Evolutionary conservation across 2,888 invertebrate genomes (phyloP).

Genomic region (Pristionchus mayeri): DNA sequence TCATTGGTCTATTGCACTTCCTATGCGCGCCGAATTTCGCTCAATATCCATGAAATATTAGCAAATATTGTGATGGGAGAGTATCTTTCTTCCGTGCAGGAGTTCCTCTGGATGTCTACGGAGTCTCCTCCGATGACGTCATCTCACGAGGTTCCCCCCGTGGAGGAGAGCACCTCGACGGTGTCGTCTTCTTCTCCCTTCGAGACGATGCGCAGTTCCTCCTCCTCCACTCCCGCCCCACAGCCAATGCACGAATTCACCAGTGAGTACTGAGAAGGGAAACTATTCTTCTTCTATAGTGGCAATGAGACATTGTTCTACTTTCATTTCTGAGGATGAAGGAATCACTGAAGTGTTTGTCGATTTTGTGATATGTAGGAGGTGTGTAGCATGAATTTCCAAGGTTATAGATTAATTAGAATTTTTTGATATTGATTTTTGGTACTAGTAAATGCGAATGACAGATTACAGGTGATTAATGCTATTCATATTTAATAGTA

Average conservation of each 20-base stretch:
- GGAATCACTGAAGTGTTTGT: too few relatives aligned
- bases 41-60: too few relatives aligned
- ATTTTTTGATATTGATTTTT: too few relatives aligned
- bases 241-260: background rate
- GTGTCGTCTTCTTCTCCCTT: slow-evolving; percentile 1
- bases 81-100: too few relatives aligned
- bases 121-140: slow-evolving; percentile 22
- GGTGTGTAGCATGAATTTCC: too few relatives aligned
- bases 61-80: too few relatives aligned
- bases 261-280: background rate
- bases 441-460: too few relatives aligned
- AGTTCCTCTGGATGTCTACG: slow-evolving; percentile 5
- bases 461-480: too few relatives aligned
- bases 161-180: background rate
- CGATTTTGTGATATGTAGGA: too few relatives aligned
- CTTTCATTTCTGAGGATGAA: too few relatives aligned
- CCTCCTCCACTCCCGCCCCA: slow-evolving; percentile 12
- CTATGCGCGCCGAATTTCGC: background rate
- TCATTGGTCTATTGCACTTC: background rate
- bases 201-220: background rate
- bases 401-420: too few relatives aligned
- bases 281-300: background rate
- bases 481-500: too few relatives aligned
- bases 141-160: background rate
- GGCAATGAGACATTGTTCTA: background rate